Percentiles rank a stretch among this genome's conserved stretches.
phyloP scores from a whole-genome alignment of 2,113 vertebrate genomes.

The Rhinolophus sinicus region DNA sequence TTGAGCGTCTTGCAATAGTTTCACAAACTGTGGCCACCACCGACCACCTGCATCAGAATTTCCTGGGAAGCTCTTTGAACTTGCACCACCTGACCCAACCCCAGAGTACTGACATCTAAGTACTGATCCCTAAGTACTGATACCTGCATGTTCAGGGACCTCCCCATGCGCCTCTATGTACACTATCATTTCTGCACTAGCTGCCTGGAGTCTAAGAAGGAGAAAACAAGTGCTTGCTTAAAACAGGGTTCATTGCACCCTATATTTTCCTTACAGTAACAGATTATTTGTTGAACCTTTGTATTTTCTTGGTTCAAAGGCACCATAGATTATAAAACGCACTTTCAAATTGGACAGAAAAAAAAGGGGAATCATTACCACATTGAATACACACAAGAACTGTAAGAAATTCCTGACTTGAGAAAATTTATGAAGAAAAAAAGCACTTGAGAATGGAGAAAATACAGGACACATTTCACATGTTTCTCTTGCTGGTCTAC shows the following conservation, averaged over 20 bases:
- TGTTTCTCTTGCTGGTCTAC: background rate
- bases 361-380: background rate
- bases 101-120: background rate
- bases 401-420: background rate
- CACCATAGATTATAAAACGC: background rate
- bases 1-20: background rate
- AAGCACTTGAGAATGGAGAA: background rate
- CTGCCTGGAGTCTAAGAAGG: background rate
- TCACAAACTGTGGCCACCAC: background rate
- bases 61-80: background rate
- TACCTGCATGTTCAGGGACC: background rate
- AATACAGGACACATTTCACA: background rate
- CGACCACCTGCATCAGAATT: background rate
- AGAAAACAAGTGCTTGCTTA: background rate
- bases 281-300: background rate
- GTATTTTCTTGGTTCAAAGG: background rate
- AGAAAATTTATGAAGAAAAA: conserved; percentile 9
- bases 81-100: background rate
- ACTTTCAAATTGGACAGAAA: background rate
- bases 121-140: background rate
- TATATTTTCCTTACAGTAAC: background rate
- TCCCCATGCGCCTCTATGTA: background rate
- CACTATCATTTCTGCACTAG: background rate
- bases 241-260: background rate
- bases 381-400: background rate